Conservation (phyloP, 2,113 vertebrate species). For the Lepus americanus region DNA sequence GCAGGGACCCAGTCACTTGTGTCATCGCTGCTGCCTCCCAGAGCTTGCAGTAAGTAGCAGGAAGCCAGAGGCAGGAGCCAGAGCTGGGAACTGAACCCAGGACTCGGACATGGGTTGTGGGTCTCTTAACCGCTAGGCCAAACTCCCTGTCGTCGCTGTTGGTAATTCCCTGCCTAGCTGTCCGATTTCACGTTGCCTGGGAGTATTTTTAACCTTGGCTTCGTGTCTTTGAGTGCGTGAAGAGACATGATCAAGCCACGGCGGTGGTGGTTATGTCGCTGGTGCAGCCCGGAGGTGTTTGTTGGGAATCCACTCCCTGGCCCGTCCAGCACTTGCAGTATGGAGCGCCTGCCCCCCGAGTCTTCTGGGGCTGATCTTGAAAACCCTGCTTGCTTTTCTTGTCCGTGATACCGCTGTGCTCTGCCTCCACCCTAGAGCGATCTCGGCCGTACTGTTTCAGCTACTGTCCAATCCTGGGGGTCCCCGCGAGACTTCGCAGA, state of each 20-base stretch:
- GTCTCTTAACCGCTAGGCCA: no score
- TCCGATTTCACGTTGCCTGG: neutral
- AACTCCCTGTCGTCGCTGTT: neutral
- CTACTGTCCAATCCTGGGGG: neutral
- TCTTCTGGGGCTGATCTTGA: neutral
- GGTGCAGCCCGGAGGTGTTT: rapidly evolving
- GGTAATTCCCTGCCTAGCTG: neutral
- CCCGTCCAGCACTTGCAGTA: rapidly evolving
- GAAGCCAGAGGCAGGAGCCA: no score
- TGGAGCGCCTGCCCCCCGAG: rapidly evolving
- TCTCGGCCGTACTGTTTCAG: neutral
- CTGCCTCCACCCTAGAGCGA: rapidly evolving
- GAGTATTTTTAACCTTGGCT: neutral
- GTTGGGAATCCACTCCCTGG: rapidly evolving
- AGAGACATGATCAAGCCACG: neutral
- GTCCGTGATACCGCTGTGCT: neutral
- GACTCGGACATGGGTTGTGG: no score
- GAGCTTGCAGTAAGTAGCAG: no score
- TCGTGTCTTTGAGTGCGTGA: neutral
- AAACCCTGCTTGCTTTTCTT: neutral
- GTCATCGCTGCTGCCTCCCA: no score
- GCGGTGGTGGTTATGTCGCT: rapidly evolving
- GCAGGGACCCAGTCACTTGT: no score
- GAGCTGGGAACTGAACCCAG: no score
- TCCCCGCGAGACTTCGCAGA: neutral